Base-by-base conservation (phyloP, 2,888 invertebrate genomes). In the Hipparchia semele region DNA sequence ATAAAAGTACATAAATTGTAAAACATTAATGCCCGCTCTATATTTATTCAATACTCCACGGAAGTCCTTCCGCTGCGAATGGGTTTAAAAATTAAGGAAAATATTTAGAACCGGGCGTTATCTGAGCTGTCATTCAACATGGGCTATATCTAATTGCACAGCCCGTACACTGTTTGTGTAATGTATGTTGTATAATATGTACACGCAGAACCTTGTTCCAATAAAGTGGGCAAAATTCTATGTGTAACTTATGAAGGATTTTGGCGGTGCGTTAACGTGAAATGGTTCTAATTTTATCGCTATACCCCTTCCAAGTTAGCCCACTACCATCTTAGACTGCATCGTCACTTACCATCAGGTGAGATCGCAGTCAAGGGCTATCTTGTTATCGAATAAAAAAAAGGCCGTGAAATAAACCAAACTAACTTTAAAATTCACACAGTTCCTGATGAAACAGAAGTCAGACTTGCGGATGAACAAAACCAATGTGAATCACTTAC, bases 31-130 rank as follows among this genome's bases (percentile, higher is more conserved):
- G 33, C 70, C 76, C 6, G 62, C 71, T 79, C 79, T 74, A 76
- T 73, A 8, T 46, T 23, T 0, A 4, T 75, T 78, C 62, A 70
- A 33, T 58, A 74, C 59, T 54, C 59, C 54, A 69, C 1, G 60
- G n/a, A 66, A 13, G 76, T 75, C 51, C 46, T 68, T 77, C 62
- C 70, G 72, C 54, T 69, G 66, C 73, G 82, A 91, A 92, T 87
- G 90, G 84, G 78, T 90, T 89, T 84, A 81, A 87, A 87, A 90
- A 91, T 92, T 92, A 92, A 84, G 84, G 82, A 81, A 90, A 90
- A 88, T 89, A 89, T 91, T 89, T 91, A 78, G 85, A 82, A 76
- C 76, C 78, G 71, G 23, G 68, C 64, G 80, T 89, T 90, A 92
- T 92, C 91, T 78, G 62, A 72, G 77, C 82, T 84, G 90, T 87